Conservation (phyloP, 2,797 vertebrate species). For the Sphaeramia orbicularis region DNA sequence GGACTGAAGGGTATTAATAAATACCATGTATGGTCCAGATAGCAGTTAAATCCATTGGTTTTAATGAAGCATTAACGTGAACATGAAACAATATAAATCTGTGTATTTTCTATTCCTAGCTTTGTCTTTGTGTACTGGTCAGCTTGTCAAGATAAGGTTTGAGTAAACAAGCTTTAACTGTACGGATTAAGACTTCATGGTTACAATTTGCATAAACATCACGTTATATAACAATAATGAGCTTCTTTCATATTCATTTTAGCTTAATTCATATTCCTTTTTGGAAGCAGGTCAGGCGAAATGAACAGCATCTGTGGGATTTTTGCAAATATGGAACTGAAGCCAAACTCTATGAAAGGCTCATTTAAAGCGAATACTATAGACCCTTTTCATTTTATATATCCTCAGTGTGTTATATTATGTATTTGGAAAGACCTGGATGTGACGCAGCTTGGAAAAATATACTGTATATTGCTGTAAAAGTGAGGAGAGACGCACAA, state of each 20-base stretch:
- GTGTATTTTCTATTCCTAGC: constrained; percentile 10
- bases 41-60: background rate
- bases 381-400: background rate
- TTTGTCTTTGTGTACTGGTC: constrained; percentile 29
- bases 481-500: constrained; percentile 18
- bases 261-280: constrained; percentile 49
- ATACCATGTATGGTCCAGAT: background rate
- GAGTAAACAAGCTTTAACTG: constrained; percentile 47
- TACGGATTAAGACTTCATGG: constrained; percentile 45
- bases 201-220: constrained; percentile 58
- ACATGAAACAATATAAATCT: background rate
- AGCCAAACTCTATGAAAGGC: constrained; percentile 15
- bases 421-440: constrained; percentile 8
- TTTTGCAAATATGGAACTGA: constrained; percentile 19
- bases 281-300: constrained; percentile 62
- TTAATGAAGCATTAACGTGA: constrained; percentile 5
- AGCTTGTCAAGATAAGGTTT: constrained; percentile 26
- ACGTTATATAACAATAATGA: constrained; percentile 59
- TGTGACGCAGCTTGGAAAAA: constrained; percentile 14
- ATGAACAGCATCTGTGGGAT: constrained; percentile 37
- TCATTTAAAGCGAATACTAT: constrained; percentile 21
- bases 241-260: constrained; percentile 51
- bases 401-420: constrained; percentile 20
- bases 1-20: background rate
- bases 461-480: constrained; percentile 24